Evolutionary conservation across 2,888 invertebrate genomes (phyloP), one percentile per base, ranked within the genome.

Genomic region (Thera britannica): DNA sequence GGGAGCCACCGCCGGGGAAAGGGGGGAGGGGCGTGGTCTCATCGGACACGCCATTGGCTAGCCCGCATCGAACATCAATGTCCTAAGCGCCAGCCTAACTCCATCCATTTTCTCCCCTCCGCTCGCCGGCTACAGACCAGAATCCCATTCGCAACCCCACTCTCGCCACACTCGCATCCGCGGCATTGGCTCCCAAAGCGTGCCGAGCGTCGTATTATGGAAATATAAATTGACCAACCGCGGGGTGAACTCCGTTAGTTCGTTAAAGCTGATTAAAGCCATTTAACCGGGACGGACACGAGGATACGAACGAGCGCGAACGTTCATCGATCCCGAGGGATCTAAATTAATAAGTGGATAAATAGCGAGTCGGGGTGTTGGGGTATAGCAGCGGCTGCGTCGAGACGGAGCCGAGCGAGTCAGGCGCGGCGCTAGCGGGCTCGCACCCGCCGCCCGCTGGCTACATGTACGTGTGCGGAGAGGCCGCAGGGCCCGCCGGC

Each of bases 221-320:
- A 91, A 94, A 93, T 94, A 94, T 94, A 94, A 94, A 94, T 94
- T 94, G 94, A 90, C 94, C 93, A 94, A 94, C 94, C 92, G 90
- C 86, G 88, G 92, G 87, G 83, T 91, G 90, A 93, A 92, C 91
- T 93, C 89, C 89, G 92, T 94, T 94, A 94, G 94, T 94, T 94
- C 92, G 93, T 93, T 93, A 93, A 93, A 92, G 93, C 90, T 94
- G 93, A 94, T 94, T 94, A 94, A 93, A 94, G 94, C 88, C 94
- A 94, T 94, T 94, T 93, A 94, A 93, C 90, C 91, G 88, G 90
- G 87, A 89, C 91, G 90, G 87, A 86, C 88, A 87, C 90, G 86
- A 86, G 88, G 90, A 88, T 87, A 87, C 92, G 91, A 86, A 90
- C 92, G 92, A 65, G 90, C 85, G 90, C 90, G 87, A 87, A 87